Conservation (phyloP, 2,888 invertebrate species). For the Hemistola chrysoprasaria region DNA sequence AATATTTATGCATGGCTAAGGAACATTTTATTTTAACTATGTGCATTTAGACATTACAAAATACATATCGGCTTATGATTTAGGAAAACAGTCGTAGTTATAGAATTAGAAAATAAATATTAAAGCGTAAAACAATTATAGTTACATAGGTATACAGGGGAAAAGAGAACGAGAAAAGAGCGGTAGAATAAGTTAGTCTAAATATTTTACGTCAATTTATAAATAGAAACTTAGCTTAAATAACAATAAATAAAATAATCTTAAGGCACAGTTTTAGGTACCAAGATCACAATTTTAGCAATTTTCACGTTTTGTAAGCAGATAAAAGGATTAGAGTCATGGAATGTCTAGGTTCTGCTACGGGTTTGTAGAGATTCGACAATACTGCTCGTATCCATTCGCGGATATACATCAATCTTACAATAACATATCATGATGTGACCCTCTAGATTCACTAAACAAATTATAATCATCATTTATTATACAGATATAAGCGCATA, state of each 20-base stretch:
- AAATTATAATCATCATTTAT: constrained; percentile 56
- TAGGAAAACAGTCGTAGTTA: constrained; percentile 41
- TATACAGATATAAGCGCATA: constrained; percentile 80
- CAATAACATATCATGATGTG: constrained; percentile 38
- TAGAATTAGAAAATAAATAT: constrained; percentile 52
- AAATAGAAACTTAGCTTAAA: constrained; percentile 75
- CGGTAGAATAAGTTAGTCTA: constrained; percentile 60
- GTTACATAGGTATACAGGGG: constrained; percentile 33
- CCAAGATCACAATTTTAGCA: constrained; percentile 77
- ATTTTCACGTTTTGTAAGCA: constrained; percentile 48
- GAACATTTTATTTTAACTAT: constrained; percentile 30
- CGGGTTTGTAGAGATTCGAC: constrained; percentile 27
- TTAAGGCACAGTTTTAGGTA: constrained; percentile 79
- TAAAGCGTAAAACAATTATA: constrained; percentile 41
- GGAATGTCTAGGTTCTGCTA: constrained; percentile 70
- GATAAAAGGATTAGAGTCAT: constrained; percentile 59
- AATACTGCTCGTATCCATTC: constrained; percentile 39
- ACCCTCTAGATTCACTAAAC: constrained; percentile 60
- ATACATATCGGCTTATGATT: constrained; percentile 27
- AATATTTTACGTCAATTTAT: constrained; percentile 67
- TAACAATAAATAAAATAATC: constrained; percentile 78
- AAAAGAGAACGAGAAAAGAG: constrained; percentile 41
- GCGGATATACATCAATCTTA: constrained; percentile 46
- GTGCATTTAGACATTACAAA: constrained; percentile 24
- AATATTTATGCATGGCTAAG: constrained; percentile 33